Conservation (phyloP, 2,113 vertebrate genomes). For the Heterotilapia buettikoferi region DNA sequence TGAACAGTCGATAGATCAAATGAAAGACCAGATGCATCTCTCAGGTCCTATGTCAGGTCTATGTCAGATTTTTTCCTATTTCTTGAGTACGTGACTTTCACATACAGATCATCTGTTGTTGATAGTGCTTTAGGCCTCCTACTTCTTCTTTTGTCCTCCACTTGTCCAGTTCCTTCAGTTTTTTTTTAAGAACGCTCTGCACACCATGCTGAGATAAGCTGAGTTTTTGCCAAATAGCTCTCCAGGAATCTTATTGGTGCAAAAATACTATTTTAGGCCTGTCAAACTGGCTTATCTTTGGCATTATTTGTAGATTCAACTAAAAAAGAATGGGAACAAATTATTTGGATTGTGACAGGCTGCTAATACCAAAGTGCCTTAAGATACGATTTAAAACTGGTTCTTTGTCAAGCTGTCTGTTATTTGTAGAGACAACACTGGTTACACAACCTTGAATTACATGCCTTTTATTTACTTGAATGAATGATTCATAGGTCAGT, state of each 20-base stretch:
- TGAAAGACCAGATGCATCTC: background rate
- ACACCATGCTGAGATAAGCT: background rate
- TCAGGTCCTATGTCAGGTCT: background rate
- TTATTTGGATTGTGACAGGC: background rate
- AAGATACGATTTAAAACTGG: background rate
- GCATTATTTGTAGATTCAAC: background rate
- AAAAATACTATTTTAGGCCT: background rate
- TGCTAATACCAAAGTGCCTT: background rate
- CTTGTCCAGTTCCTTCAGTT: background rate
- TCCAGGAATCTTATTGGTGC: background rate
- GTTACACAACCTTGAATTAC: background rate
- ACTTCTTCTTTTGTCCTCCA: background rate
- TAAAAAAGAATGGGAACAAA: background rate
- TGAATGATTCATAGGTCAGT: background rate
- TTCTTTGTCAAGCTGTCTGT: background rate
- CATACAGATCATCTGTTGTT: background rate
- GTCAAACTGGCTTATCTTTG: background rate
- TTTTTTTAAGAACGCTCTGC: background rate
- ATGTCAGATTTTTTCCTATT: background rate
- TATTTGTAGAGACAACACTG: background rate
- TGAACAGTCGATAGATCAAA: background rate
- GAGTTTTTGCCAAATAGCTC: background rate
- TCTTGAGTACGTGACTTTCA: background rate
- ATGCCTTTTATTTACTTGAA: background rate
- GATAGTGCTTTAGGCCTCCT: background rate